Conservation (phyloP, 2,797 vertebrate genomes). For the Streptopelia turtur region DNA sequence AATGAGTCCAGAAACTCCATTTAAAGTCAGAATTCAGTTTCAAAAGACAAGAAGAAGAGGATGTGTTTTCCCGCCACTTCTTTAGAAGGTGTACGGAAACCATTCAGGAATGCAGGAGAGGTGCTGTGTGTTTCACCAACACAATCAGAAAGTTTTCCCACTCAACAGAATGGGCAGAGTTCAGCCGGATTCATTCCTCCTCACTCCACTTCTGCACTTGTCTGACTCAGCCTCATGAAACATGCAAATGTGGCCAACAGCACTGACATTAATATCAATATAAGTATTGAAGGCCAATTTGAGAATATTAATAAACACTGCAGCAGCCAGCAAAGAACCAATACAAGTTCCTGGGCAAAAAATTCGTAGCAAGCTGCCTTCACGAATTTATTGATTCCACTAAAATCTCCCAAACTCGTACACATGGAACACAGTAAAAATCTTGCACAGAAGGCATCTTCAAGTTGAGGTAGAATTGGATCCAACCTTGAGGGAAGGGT, state of each 20-base stretch:
- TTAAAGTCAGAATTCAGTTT: not conserved
- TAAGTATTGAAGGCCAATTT: not conserved
- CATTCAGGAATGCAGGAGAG: not conserved
- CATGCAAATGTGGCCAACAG: not conserved
- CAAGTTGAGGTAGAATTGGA: not conserved
- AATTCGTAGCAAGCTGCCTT: not conserved
- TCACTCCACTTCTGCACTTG: not conserved
- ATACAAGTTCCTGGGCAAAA: not conserved
- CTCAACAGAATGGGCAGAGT: not conserved
- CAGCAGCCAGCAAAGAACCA: not conserved
- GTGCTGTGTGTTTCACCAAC: not conserved
- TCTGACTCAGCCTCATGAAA: not conserved
- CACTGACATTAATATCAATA: not conserved
- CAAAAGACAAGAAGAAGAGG: not conserved
- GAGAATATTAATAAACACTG: not conserved
- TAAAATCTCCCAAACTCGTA: not conserved
- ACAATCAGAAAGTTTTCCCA: not conserved
- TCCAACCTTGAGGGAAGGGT: not conserved
- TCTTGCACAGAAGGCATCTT: not conserved
- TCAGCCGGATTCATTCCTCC: not conserved
- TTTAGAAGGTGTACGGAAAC: not conserved
- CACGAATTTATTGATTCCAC: not conserved
- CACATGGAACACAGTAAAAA: fast-evolving
- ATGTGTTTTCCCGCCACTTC: not conserved
- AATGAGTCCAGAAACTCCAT: not conserved